Conservation (phyloP, 1,140 invertebrate species). For the Meloidogyne hapla region DNA sequence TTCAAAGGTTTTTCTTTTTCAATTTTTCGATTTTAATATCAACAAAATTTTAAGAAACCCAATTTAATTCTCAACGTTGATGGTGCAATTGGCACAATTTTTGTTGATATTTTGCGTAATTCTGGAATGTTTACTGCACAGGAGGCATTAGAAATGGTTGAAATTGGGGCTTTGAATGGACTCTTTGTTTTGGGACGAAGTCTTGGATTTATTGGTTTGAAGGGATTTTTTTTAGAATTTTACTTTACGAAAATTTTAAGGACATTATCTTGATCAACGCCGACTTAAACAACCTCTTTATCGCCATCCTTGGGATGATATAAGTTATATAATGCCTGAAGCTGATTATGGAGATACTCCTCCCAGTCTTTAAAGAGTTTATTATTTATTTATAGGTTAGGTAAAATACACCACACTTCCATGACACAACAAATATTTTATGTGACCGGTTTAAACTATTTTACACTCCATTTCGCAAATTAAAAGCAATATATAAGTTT, state of each 20-base stretch:
- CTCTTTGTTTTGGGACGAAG: constrained; percentile 95
- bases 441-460: too few relatives aligned
- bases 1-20: constrained; percentile 72
- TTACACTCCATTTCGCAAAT: too few relatives aligned
- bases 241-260: constrained; percentile 67
- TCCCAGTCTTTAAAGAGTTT: constrained; percentile 18
- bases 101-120: constrained; percentile 91
- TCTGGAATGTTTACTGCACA: constrained; percentile 84
- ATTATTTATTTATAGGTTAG: too few relatives aligned
- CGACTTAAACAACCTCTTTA: constrained; percentile 96
- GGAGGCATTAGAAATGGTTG: constrained; percentile 94
- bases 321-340: constrained; percentile 92
- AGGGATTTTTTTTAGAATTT: constrained; percentile 9
- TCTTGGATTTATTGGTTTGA: constrained; percentile 91
- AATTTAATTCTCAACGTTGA: constrained; percentile 99
- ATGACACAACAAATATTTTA: too few relatives aligned
- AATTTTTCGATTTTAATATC: not conserved
- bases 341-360: constrained; percentile 21
- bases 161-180: constrained; percentile 96
- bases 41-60: constrained; percentile 74
- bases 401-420: too few relatives aligned
- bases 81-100: constrained; percentile 92
- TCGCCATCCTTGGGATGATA: constrained; percentile 99
- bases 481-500: too few relatives aligned
- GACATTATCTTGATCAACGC: constrained; percentile 97